Conservation (phyloP, 1,140 invertebrate genomes). For the Trichonephila clavata region DNA sequence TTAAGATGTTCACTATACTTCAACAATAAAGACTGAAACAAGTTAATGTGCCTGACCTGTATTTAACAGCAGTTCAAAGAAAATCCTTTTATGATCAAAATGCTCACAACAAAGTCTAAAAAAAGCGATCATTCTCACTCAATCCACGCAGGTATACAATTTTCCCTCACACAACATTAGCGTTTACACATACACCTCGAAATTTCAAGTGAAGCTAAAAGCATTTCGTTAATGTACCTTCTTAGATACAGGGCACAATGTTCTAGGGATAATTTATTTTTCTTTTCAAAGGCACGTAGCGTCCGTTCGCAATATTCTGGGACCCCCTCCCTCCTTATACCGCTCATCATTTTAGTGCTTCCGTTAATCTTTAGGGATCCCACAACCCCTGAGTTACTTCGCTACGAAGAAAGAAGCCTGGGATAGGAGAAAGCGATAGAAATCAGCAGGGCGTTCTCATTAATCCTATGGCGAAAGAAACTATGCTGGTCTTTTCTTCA, state of each 20-base stretch:
- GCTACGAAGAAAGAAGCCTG: neutral
- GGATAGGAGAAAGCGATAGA: conserved; percentile 28
- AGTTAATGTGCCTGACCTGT: too few species aligned
- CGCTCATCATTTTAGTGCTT: neutral
- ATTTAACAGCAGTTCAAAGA: too few species aligned
- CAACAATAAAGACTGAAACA: too few species aligned
- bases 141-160: neutral
- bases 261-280: neutral
- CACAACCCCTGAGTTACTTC: neutral
- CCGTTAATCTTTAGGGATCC: conserved; percentile 9
- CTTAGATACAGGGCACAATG: neutral
- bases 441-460: conserved; percentile 55
- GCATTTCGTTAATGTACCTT: conserved; percentile 18
- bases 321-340: neutral
- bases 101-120: too few species aligned
- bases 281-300: neutral
- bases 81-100: too few species aligned
- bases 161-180: neutral
- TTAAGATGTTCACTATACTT: too few species aligned
- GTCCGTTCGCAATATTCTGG: conserved; percentile 24
- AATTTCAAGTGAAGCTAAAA: neutral
- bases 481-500: neutral
- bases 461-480: neutral
- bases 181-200: neutral
- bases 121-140: too few species aligned